Evolutionary conservation across 2,797 vertebrate species (phyloP).

Genomic region (Syndactyla subalaris): DNA sequence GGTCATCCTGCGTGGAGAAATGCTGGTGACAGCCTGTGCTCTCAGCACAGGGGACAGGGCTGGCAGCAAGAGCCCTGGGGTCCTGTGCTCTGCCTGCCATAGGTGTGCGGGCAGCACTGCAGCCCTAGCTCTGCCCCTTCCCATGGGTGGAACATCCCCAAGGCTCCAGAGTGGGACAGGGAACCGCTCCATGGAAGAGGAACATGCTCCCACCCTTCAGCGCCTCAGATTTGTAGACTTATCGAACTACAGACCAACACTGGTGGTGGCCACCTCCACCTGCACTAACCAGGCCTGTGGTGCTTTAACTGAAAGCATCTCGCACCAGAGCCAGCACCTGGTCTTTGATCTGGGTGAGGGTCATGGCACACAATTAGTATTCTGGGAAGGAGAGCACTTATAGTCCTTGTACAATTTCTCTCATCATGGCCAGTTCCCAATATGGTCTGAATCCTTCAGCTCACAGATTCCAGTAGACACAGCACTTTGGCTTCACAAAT

Average conservation of each 20-base stretch:
- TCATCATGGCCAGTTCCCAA: not conserved
- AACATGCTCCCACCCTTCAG: not conserved
- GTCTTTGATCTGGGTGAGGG: not conserved
- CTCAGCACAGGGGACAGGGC: not conserved
- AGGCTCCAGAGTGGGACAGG: rapidly evolving
- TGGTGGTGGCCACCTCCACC: not conserved
- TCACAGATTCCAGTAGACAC: not conserved
- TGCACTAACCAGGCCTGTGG: not conserved
- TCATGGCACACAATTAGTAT: not conserved
- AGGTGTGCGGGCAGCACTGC: not conserved
- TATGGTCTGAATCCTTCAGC: not conserved
- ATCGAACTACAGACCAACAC: not conserved
- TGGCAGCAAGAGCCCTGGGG: not conserved
- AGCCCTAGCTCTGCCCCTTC: not conserved
- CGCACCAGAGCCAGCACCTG: not conserved
- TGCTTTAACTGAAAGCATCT: not conserved
- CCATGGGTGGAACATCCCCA: rapidly evolving
- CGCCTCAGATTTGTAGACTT: not conserved
- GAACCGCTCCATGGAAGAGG: not conserved
- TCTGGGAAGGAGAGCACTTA: not conserved
- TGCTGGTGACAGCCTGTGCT: not conserved
- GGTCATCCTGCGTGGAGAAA: not conserved
- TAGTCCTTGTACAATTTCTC: not conserved
- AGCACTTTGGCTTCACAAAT: not conserved
- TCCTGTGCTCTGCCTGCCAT: not conserved